A percentile compares a stretch with the other conserved stretches of the same genome.
These are phyloP conservation scores for Pardalotus punctatus DNA, from an alignment of 2,113 vertebrate genomes.

Conservation along the genomic window DNA sequence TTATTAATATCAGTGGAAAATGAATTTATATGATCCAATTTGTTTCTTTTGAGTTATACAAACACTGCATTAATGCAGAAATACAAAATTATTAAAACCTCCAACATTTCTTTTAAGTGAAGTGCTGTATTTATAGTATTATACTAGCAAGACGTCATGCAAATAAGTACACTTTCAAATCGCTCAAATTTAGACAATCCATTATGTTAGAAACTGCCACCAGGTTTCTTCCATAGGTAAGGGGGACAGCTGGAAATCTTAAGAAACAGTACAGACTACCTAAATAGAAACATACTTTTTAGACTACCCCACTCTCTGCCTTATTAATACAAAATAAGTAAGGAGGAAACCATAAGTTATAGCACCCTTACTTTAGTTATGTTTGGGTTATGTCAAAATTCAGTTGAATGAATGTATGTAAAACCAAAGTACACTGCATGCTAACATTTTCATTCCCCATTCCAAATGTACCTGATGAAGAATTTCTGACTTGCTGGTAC, in stretches of 20 bases:
- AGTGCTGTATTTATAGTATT: neutral
- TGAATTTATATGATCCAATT: neutral
- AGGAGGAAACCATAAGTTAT: neutral
- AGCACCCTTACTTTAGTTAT: neutral
- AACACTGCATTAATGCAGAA: neutral
- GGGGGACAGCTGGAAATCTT: neutral
- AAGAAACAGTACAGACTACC: neutral
- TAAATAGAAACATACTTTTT: neutral
- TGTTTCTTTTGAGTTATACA: neutral
- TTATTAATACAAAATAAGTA: neutral
- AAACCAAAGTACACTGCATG: neutral
- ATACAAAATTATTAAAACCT: accelerated
- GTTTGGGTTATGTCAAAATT: neutral
- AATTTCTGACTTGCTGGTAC: neutral
- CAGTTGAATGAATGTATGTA: neutral
- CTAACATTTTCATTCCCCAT: neutral
- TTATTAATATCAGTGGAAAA: neutral
- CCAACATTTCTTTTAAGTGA: neutral
- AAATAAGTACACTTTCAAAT: neutral
- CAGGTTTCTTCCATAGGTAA: neutral
- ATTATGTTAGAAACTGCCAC: neutral
- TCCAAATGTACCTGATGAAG: neutral
- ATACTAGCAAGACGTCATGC: neutral
- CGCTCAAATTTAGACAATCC: neutral
- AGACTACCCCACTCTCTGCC: accelerated